A percentile compares a stretch with the other conserved stretches of the same genome.
phyloP scores from a whole-genome alignment of 2,888 invertebrate genomes.

The Chalcosyrphus nemorum region DNA sequence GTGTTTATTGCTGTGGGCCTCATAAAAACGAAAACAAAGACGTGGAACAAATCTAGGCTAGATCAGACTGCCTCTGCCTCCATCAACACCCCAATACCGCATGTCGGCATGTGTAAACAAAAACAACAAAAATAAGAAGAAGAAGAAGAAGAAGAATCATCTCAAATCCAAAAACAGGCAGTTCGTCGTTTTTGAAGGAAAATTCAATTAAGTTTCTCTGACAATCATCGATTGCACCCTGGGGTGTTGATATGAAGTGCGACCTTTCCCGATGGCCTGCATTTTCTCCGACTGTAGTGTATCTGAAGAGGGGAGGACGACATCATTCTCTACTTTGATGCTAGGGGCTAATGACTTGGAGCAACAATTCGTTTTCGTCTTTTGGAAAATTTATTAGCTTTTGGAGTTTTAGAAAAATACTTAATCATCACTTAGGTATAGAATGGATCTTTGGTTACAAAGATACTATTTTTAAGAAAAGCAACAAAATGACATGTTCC shows the following conservation, averaged over 20 bases:
- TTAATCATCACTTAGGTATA: conserved; percentile 65
- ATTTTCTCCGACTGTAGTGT: conserved; percentile 12
- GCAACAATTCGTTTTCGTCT: conserved; percentile 53
- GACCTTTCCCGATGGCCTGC: conserved; percentile 67
- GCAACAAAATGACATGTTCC: conserved; percentile 22
- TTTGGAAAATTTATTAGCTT: conserved; percentile 61
- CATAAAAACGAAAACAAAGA: conserved; percentile 42
- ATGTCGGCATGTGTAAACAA: conserved; percentile 5
- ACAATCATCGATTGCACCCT: conserved; percentile 70
- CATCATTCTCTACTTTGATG: conserved; percentile 15
- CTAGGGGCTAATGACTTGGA: conserved; percentile 52
- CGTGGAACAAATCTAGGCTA: conserved; percentile 24
- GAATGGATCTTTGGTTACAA: conserved; percentile 51
- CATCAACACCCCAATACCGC: conserved; percentile 35
- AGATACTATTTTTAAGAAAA: conserved; percentile 31
- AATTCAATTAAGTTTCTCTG: conserved; percentile 68
- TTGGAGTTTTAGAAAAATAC: conserved; percentile 54
- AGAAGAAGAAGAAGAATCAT: conserved; percentile 26
- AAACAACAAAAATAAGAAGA: conserved; percentile 11
- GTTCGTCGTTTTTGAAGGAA: conserved; percentile 54
- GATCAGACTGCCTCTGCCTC: conserved; percentile 1
- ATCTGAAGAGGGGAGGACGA: neutral
- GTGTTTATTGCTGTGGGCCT: conserved; percentile 54
- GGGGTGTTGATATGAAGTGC: conserved; percentile 66
- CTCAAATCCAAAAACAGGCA: conserved; percentile 56